Evolutionary conservation across 2,888 invertebrate species (phyloP), one percentile per base, ranked within the genome.

Genomic region (Mythimna albipuncta): DNA sequence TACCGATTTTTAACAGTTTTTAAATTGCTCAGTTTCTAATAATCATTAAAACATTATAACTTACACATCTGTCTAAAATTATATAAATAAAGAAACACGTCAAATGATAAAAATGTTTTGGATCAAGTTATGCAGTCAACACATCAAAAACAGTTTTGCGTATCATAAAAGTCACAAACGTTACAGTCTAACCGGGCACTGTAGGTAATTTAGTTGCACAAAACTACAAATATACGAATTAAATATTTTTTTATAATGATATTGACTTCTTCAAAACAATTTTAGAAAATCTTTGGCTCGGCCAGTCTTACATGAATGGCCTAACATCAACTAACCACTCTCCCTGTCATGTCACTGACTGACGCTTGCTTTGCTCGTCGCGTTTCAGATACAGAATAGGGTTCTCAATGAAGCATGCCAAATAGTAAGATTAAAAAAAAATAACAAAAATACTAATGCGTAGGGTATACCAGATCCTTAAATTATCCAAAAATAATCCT

Each of bases 121-220:
- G 89, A 92, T 91, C 89, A 90, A 93, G 90, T 91, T 91, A 88
- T 86, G 85, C 90, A 90, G 89, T 91, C 89, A 87, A 90, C 89
- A 89, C 86, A 81, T 88, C 79, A 83, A 79, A 82, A 83, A 81
- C 81, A 78, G 69, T 79, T 83, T 85, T 57, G 68, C 52, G 47
- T 74, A 61, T n/a, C 13, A 41, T 47, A 70, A 69, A 65, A 66
- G 76, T 71, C 62, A 79, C 64, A 62, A 72, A 69, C 59, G 38
- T 69, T 55, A 59, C 21, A 64, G 64, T 71, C 64, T 72, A 65
- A 58, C 16, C 68, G 38, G 52, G 21, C 73, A 81, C 70, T 59
- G 47, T 58, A 57, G 21, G 41, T 75, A 55, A 41, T 61, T 16
- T 13, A 55, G 62, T 59, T 62, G 41, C 63, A 67, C 26, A 63